Percentiles rank a stretch among this genome's conserved stretches.
These are phyloP conservation scores for Drosophila oshimai DNA, from an alignment of 1,140 invertebrate genomes.

Conservation along the genomic window DNA sequence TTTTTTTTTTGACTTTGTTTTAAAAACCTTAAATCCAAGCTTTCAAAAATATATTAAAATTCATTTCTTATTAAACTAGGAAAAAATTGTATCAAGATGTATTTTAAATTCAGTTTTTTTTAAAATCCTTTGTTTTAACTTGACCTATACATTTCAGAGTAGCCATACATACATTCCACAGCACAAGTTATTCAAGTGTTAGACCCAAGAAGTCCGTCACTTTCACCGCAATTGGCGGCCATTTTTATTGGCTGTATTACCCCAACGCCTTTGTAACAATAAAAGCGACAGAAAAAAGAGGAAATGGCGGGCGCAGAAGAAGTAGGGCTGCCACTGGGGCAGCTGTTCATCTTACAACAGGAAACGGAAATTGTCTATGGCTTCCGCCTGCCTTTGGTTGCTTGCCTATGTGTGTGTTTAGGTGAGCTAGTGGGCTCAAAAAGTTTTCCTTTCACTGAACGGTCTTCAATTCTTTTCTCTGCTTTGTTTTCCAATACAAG, in stretches of 20 bases:
- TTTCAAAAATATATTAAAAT: too few relatives aligned
- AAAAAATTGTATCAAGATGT: too few relatives aligned
- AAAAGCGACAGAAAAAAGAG: neutral
- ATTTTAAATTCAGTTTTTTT: too few relatives aligned
- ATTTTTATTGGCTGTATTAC: constrained; percentile 63
- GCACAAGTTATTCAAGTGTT: neutral
- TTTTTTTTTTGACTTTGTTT: too few relatives aligned
- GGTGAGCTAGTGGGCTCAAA: constrained; percentile 8
- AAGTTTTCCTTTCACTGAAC: constrained; percentile 41
- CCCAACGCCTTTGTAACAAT: constrained; percentile 26
- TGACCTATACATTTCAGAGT: too few relatives aligned
- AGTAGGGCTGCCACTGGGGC: neutral
- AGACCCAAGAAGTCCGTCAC: neutral
- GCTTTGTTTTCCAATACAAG: constrained; percentile 41
- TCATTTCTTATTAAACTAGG: too few relatives aligned
- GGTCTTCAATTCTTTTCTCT: constrained; percentile 19
- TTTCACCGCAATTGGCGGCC: constrained; percentile 35
- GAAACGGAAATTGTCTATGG: constrained; percentile 76
- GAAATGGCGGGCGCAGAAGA: neutral
- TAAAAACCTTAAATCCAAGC: too few relatives aligned
- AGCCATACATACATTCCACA: too few relatives aligned
- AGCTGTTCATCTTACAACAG: constrained; percentile 70
- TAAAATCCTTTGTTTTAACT: too few relatives aligned
- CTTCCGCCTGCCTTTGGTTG: constrained; percentile 37
- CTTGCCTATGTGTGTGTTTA: constrained; percentile 9